Conservation (phyloP, 1,140 invertebrate species). For the Drosophila lini region DNA sequence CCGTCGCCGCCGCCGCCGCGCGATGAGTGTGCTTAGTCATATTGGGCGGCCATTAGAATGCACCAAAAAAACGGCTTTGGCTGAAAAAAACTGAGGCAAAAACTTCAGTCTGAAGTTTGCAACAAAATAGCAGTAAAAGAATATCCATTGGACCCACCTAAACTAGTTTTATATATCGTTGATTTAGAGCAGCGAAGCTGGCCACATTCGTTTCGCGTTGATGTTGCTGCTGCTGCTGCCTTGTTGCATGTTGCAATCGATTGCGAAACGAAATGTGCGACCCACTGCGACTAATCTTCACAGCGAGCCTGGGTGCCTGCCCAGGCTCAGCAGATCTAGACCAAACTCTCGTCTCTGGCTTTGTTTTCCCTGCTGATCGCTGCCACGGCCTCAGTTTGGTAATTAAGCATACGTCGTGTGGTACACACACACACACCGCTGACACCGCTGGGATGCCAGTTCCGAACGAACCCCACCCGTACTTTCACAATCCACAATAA, state of each 20-base stretch:
- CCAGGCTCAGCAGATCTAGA: conserved; percentile 36
- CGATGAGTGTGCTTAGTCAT: conserved; percentile 84
- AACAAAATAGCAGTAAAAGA: conserved; percentile 82
- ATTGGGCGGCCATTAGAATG: conserved; percentile 84
- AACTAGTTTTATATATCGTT: conserved; percentile 81
- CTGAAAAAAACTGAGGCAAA: conserved; percentile 17
- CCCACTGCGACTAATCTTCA: conserved; percentile 82
- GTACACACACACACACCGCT: conserved; percentile 65
- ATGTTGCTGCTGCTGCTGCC: conserved; percentile 52
- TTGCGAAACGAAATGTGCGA: conserved; percentile 83
- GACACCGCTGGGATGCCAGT: conserved; percentile 57
- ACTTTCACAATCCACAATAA: conserved; percentile 72
- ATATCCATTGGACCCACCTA: conserved; percentile 84
- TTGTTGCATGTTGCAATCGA: conserved; percentile 82
- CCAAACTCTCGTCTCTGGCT: conserved; percentile 43
- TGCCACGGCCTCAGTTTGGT: conserved; percentile 42
- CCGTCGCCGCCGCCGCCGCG: conserved; percentile 41
- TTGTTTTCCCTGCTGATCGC: conserved; percentile 63
- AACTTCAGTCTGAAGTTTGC: conserved; percentile 52
- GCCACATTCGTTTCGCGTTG: conserved; percentile 75
- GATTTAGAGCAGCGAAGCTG: conserved; percentile 72
- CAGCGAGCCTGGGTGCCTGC: conserved; percentile 42
- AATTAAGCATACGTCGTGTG: conserved; percentile 82
- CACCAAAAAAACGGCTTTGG: conserved; percentile 49
- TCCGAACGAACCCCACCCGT: conserved; percentile 44